These are phyloP conservation scores for Zingel zingel DNA, from an alignment of 2,113 vertebrate species.

Conservation along the genomic window DNA sequence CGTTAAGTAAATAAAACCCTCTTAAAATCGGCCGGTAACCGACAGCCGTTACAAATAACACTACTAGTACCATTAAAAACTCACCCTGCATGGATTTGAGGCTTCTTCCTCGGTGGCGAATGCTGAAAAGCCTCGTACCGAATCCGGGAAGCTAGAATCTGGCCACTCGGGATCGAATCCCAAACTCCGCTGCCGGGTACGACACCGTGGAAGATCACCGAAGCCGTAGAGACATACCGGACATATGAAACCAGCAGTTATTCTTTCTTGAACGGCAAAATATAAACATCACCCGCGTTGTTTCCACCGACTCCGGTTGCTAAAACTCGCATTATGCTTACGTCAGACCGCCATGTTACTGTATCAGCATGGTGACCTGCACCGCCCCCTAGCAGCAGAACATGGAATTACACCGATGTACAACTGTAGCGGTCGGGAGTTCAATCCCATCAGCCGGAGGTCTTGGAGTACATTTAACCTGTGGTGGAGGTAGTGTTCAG, in stretches of 20 bases:
- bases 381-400: constrained; percentile 46
- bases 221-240: accelerated
- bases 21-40: not conserved
- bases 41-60: too few species aligned
- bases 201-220: accelerated
- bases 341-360: constrained; percentile 69
- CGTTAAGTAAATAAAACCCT: not conserved
- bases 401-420: not conserved
- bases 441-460: not conserved
- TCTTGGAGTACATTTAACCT: too few species aligned
- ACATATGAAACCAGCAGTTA: accelerated
- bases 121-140: constrained; percentile 40
- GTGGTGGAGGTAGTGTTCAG: too few species aligned
- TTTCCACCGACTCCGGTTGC: not conserved
- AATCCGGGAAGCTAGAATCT: not conserved
- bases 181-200: constrained; percentile 9
- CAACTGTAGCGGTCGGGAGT: not conserved
- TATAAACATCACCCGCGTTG: not conserved
- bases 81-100: accelerated
- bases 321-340: constrained; percentile 15
- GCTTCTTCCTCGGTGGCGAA: constrained; percentile 63
- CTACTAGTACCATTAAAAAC: constrained; percentile 8
- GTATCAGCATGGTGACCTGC: not conserved
- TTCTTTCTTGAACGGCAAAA: not conserved
- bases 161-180: constrained; percentile 69